These are phyloP conservation scores for Leiothrix lutea DNA, from an alignment of 2,113 vertebrate species.

Conservation along the genomic window DNA sequence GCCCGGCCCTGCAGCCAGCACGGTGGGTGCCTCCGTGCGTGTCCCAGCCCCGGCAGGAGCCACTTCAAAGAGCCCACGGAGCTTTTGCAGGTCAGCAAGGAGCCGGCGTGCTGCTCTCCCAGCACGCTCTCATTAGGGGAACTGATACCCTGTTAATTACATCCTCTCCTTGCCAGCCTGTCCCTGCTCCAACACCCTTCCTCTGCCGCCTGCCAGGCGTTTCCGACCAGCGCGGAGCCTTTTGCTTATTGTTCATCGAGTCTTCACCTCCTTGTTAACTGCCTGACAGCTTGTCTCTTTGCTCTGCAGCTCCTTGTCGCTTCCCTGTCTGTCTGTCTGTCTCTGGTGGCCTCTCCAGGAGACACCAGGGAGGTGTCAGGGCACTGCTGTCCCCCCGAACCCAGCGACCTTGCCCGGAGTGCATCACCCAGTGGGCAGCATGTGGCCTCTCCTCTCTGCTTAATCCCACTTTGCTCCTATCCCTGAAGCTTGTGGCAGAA, in stretches of 20 bases:
- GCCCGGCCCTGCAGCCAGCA: not conserved
- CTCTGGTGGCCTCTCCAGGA: not conserved
- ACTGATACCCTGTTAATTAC: not conserved
- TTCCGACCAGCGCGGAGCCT: fast-evolving
- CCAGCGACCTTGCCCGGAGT: fast-evolving
- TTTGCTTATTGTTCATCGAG: not conserved
- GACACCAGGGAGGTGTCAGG: not conserved
- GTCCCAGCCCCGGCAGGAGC: not conserved
- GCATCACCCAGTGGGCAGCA: fast-evolving
- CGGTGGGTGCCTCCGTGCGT: not conserved
- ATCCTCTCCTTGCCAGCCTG: not conserved
- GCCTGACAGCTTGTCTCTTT: not conserved
- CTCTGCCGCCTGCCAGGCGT: not conserved
- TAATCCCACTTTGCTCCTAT: not conserved
- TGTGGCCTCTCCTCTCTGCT: not conserved
- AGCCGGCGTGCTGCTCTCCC: not conserved
- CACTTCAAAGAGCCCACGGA: not conserved
- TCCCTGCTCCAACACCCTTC: not conserved
- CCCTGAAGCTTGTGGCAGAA: not conserved
- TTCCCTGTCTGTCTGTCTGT: not conserved
- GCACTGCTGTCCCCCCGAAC: not conserved
- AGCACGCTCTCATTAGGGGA: not conserved
- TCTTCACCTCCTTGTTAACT: not conserved
- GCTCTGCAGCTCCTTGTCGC: not conserved
- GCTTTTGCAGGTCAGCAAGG: not conserved